Percentiles rank a stretch among this genome's conserved stretches.
phyloP scores from a whole-genome alignment of 2,797 vertebrate genomes.

The Pterois miles region DNA sequence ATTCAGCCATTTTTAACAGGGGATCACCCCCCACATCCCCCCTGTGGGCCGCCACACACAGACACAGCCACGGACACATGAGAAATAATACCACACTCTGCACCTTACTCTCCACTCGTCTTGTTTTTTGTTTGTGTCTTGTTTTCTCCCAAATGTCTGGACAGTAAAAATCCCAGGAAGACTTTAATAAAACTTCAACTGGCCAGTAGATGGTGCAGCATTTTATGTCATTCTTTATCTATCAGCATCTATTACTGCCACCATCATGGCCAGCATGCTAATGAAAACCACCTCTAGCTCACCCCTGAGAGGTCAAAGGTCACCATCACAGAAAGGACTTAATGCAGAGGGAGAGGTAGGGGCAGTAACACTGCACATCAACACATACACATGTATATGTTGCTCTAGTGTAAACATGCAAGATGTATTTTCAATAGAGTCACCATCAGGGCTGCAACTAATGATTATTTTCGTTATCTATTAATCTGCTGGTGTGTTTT shows the following conservation, averaged over 20 bases:
- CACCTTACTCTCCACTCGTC: neutral
- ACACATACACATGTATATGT: neutral
- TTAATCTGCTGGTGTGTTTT: neutral
- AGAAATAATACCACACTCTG: neutral
- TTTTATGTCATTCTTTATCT: slow-evolving; percentile 9
- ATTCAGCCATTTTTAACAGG: slow-evolving; percentile 43
- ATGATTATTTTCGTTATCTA: neutral
- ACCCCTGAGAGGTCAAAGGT: slow-evolving; percentile 47
- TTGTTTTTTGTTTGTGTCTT: neutral
- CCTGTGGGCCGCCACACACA: slow-evolving; percentile 24
- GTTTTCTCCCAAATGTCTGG: slow-evolving; percentile 11
- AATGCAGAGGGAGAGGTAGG: slow-evolving; percentile 25
- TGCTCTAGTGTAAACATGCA: neutral
- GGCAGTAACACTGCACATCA: neutral
- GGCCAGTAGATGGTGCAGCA: neutral
- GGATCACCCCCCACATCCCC: slow-evolving; percentile 18
- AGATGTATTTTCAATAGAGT: neutral
- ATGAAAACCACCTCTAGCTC: slow-evolving; percentile 45
- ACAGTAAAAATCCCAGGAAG: neutral
- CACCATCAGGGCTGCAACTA: neutral
- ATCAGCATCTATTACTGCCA: slow-evolving; percentile 15
- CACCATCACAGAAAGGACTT: slow-evolving; percentile 48
- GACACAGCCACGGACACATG: slow-evolving; percentile 7
- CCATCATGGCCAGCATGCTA: neutral
- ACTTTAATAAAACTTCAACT: neutral